Evolutionary conservation across 2,797 vertebrate genomes (phyloP).

Genomic region (Enteromius treurensis): DNA sequence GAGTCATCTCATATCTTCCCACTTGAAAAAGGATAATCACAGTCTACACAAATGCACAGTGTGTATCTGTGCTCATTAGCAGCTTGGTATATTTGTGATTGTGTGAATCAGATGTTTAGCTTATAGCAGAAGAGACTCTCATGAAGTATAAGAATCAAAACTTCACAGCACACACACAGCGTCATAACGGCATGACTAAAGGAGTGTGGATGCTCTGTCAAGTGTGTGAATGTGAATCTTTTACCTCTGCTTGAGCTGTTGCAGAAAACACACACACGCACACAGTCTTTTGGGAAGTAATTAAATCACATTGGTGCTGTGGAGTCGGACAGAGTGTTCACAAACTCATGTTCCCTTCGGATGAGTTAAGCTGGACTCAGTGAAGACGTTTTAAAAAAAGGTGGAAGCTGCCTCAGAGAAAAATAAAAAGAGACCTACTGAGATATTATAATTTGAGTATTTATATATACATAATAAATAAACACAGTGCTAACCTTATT

Average conservation of each 20-base stretch:
- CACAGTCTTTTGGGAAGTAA: conserved; percentile 35
- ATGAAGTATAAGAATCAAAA: conserved; percentile 36
- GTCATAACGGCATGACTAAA: conserved; percentile 62
- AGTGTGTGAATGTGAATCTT: conserved; percentile 64
- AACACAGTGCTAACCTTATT: not conserved
- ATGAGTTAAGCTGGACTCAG: conserved; percentile 38
- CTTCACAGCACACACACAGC: conserved; percentile 24
- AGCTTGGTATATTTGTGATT: conserved; percentile 37
- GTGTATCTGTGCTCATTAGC: conserved; percentile 42
- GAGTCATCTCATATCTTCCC: conserved; percentile 7
- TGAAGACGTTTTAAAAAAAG: conserved; percentile 7
- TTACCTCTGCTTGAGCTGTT: conserved; percentile 49
- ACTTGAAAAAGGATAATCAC: conserved; percentile 11
- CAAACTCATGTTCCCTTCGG: conserved; percentile 20
- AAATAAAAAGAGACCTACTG: not conserved
- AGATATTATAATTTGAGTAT: not conserved
- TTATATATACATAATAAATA: too few species aligned
- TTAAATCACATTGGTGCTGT: conserved; percentile 53
- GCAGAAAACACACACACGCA: conserved; percentile 31
- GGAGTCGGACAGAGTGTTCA: conserved; percentile 18
- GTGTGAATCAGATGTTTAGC: conserved; percentile 46
- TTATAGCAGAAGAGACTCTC: conserved; percentile 12
- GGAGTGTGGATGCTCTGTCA: conserved; percentile 62
- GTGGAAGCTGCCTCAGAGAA: not conserved
- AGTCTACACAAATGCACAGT: conserved; percentile 15